Base-by-base conservation (phyloP, 2,797 vertebrate species). In the Salmo trutta region DNA sequence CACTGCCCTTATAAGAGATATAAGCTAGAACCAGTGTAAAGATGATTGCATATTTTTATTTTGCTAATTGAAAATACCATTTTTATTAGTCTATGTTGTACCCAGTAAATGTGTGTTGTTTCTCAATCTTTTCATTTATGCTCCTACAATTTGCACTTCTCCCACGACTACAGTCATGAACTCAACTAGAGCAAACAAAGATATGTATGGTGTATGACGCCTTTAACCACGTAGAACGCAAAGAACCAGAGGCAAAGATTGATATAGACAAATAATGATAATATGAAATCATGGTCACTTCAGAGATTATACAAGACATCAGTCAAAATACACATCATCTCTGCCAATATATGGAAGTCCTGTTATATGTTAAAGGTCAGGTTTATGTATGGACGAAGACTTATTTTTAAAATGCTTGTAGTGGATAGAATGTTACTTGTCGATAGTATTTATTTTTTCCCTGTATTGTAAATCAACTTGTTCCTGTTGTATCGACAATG, bases 381-480 rank as follows among this genome's bases (percentile, higher is more conserved):
- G 79, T 84, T 86, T 77, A 82, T 82, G 79, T 86, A 82, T 84
- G 86, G 78, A 87, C 77, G 85, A 89, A 88, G 56, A 80, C 81
- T 81, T 29, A 81, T 85, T 79, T 88, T 67, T 77, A 80, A 87
- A 88, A 86, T 85, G 82, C 81, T 87, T 85, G 84, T 91, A 90
- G 87, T 90, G 79, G 77, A 87, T 85, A 87, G 86, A 90, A 89
- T 85, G 86, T 83, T 86, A 76, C 85, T 89, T 94, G 91, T 94
- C 89, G 88, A 94, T 94, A 93, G 93, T 95, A 95, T 95, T 95
- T 95, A 95, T 76, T 74, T 94, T 85, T 83, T 82, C 86, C 86
- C 84, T 90, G 82, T 85, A 83, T 87, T 90, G 83, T 91, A 88
- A 92, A 90, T 90, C 78, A 75, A 81, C 85, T 88, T 84, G 79